Evolutionary conservation across 2,888 invertebrate species (phyloP), one percentile per base, ranked within the genome.

Genomic region (Torymus auratus): DNA sequence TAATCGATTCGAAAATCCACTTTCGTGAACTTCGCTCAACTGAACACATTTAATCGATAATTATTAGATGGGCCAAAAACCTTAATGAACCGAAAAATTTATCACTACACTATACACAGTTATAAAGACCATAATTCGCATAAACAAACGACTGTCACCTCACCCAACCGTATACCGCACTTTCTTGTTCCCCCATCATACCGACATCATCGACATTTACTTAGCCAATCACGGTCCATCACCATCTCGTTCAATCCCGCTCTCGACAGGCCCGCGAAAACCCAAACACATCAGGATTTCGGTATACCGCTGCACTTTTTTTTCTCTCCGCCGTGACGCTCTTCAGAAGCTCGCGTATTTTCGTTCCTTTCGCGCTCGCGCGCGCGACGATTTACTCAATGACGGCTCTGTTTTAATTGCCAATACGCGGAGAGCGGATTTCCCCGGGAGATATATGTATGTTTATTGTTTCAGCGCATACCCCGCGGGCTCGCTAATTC

Each of bases 351-450:
- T 14, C 23, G 11, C 28, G 64, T 2, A 17, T 67, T 7, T 69
- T 56, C 56, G 17, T 53, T 69, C 53, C 2, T 20, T 20, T 50
- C 28, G 7, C 50, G 64, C 12, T 0, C 3, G 10, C 10, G 50
- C 50, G n/a, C 10, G 0, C 23, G 23, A 4, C 2, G 61, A 67
- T 68, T 80, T 72, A 68, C 58, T 73, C 28, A 71, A 69, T 56
- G 68, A 58, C 64, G 62, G 20, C n/a, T 53, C 10, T 28, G 55
- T 71, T 80, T 71, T 72, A 73, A 81, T 73, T 73, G 58, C 72
- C 52, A 11, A 58, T 58, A 12, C n/a, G 53, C 17, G 14, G n/a
- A 12, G 13, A 13, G 41, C 2, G 15, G 61, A n/a, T 69, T 62
- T 69, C 62, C 41, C 67, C 14, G 41, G 5, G 15, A 50, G 7